Base-by-base conservation (phyloP, 2,113 vertebrate genomes). In the Oryzias celebensis region DNA sequence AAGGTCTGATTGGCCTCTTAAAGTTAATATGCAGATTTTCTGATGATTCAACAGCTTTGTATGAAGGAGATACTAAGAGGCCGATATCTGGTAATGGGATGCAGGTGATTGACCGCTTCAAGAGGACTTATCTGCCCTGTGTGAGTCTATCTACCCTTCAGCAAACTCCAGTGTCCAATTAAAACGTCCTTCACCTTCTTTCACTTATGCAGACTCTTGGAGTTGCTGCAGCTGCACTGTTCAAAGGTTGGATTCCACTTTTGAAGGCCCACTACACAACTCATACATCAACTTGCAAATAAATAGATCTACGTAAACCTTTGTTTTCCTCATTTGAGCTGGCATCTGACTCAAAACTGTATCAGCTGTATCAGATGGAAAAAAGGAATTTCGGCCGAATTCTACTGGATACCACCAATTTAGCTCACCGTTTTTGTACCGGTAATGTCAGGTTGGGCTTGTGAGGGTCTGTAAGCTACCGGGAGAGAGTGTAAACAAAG, bases 81-180 rank as follows among this genome's bases (percentile, higher is more conserved):
- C 24, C n/a, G 46, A 45, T 50, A n/a, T 54, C 56, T 49, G 60
- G 77, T 71, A 55, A 73, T 65, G 24, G 47, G 55, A 74, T 70
- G 69, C 49, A 68, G 42, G 65, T 75, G 78, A 82, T 16, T 81
- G 79, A 83, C 80, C 80, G 80, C 65, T 68, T 55, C 57, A 57
- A 0, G n/a, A 59, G 61, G 60, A 56, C 28, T 50, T 45, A 45
- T 67, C 43, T 67, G 64, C 54, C 49, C 24, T 58, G 65, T 53
- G 65, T 58, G 63, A 62, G 42, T 43, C 55, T 52, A 41, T 56
- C 58, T 24, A 28, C 41, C 46, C 75, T 62, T 18, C 52, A 65
- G 68, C 42, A 52, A 63, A 57, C 55, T 77, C 70, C 73, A 83
- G 82, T 87, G 81, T 90, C 75, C 77, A 81, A 83, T 75, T 77